Evolutionary conservation across 2,888 invertebrate genomes (phyloP).

Genomic region (Panzeria rudis): DNA sequence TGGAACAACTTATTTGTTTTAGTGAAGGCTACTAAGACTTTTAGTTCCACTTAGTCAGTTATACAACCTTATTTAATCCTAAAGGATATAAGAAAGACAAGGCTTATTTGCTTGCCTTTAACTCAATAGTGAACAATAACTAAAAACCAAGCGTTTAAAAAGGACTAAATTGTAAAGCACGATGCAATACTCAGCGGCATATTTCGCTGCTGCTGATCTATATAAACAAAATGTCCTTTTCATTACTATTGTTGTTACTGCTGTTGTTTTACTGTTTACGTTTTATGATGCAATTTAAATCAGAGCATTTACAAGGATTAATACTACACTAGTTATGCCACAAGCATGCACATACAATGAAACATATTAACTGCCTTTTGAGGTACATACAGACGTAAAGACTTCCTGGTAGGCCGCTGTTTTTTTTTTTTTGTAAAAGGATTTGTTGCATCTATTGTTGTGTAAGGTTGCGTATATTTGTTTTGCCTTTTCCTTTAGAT

Average conservation of each 20-base stretch:
- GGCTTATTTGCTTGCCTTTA: not conserved
- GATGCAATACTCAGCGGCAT: slow-evolving; percentile 51
- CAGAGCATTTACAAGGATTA: slow-evolving; percentile 71
- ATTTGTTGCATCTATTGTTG: slow-evolving; percentile 63
- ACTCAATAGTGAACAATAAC: slow-evolving; percentile 4
- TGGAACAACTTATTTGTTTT: slow-evolving; percentile 21
- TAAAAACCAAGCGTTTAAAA: slow-evolving; percentile 25
- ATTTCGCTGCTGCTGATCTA: slow-evolving; percentile 18
- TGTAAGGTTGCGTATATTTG: slow-evolving; percentile 73
- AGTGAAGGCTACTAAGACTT: slow-evolving; percentile 53
- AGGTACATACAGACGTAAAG: not conserved
- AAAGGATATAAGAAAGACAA: not conserved
- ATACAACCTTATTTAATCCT: slow-evolving; percentile 56
- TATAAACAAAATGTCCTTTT: slow-evolving; percentile 26
- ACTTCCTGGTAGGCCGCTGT: slow-evolving; percentile 60
- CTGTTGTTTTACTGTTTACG: slow-evolving; percentile 50
- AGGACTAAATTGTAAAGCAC: slow-evolving; percentile 16
- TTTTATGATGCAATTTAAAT: slow-evolving; percentile 72
- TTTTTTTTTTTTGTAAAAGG: slow-evolving; percentile 16
- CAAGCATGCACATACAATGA: not conserved
- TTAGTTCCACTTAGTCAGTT: slow-evolving; percentile 36
- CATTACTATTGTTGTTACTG: not conserved
- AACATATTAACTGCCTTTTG: not conserved
- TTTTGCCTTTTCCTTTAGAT: slow-evolving; percentile 44
- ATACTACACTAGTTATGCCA: slow-evolving; percentile 28